Evolutionary conservation across 2,113 vertebrate species (phyloP).

Genomic region (Pardalotus punctatus): DNA sequence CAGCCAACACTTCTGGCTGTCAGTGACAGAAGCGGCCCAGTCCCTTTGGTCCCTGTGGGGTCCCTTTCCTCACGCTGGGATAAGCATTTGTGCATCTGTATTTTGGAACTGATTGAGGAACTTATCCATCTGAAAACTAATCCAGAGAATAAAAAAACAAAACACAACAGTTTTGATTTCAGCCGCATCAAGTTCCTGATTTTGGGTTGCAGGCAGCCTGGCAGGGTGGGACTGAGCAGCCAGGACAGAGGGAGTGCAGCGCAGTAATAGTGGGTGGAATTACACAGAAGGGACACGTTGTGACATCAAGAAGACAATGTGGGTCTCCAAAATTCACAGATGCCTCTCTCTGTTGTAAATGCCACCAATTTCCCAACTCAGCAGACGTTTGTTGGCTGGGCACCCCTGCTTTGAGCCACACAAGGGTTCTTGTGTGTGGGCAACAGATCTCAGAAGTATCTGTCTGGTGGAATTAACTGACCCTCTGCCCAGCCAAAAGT

Average conservation of each 20-base stretch:
- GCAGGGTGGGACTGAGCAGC: not conserved
- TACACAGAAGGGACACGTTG: not conserved
- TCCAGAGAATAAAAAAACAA: not conserved
- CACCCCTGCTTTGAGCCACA: not conserved
- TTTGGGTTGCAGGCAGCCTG: not conserved
- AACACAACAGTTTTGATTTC: not conserved
- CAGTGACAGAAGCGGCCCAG: not conserved
- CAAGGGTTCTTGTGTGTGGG: not conserved
- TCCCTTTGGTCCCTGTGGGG: not conserved
- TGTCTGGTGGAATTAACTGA: not conserved
- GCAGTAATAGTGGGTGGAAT: not conserved
- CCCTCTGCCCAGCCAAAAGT: not conserved
- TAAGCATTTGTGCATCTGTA: conserved; percentile 35
- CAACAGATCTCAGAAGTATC: not conserved
- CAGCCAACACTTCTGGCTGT: not conserved
- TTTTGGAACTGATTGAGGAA: conserved; percentile 10
- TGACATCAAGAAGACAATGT: not conserved
- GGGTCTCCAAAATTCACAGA: not conserved
- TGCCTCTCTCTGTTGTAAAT: not conserved
- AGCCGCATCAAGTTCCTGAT: not conserved
- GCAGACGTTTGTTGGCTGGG: not conserved
- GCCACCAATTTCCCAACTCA: not conserved
- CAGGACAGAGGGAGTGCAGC: not conserved
- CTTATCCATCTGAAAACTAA: conserved; percentile 30
- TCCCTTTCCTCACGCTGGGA: not conserved